Percentiles rank a stretch among this genome's conserved stretches.
These are phyloP conservation scores for Petrophora chlorosata DNA, from an alignment of 2,888 invertebrate species.

Conservation along the genomic window DNA sequence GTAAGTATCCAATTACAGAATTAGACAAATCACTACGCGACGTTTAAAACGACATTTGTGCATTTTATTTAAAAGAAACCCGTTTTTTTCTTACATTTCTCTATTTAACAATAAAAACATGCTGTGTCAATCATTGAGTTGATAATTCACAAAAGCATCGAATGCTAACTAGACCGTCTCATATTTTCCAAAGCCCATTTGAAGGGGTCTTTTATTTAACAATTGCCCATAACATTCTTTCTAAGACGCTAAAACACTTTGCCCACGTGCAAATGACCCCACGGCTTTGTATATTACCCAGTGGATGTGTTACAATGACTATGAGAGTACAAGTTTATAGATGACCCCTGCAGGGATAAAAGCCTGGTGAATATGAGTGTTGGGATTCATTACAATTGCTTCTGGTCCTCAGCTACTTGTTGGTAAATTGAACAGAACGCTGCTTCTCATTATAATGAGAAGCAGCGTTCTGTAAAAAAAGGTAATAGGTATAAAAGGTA, in stretches of 20 bases:
- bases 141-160: no score
- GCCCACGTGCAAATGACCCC: slow-evolving; percentile 13
- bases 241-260: slow-evolving; percentile 4
- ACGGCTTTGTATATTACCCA: slow-evolving; percentile 15
- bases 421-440: neutral
- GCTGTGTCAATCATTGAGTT: no score
- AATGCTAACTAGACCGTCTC: no score
- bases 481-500: neutral
- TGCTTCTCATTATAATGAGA: no score
- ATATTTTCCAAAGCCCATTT: no score
- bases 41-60: no score
- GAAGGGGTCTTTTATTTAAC: no score
- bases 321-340: slow-evolving; percentile 12
- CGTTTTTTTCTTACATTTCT: no score
- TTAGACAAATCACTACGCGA: no score
- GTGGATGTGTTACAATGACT: slow-evolving; percentile 17
- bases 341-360: slow-evolving; percentile 14
- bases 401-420: slow-evolving; percentile 1
- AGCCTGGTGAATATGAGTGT: slow-evolving; percentile 3
- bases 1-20: no score
- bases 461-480: neutral
- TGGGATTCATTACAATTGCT: slow-evolving; percentile 11
- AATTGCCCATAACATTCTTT: slow-evolving; percentile 15
- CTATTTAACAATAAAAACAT: no score
- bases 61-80: no score